Percentiles rank a stretch among this genome's conserved stretches.
These are phyloP conservation scores for Eidolon helvum DNA, from an alignment of 2,113 vertebrate genomes.

Conservation along the genomic window DNA sequence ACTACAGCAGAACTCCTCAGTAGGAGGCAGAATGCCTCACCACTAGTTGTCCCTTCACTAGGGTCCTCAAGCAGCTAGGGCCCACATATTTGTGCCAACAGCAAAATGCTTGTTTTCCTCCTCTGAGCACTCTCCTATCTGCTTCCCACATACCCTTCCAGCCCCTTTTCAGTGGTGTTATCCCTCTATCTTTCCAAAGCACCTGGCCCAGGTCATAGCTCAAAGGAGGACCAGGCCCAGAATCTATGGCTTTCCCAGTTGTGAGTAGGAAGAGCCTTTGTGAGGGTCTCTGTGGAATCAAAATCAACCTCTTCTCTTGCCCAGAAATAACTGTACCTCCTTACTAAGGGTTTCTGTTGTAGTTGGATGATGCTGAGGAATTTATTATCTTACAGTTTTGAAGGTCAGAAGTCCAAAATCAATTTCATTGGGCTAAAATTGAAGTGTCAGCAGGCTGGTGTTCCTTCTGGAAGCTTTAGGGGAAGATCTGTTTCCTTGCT, in stretches of 20 bases:
- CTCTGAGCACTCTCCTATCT: background rate
- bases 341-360: background rate
- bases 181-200: background rate
- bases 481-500: background rate
- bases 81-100: background rate
- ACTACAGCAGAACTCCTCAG: background rate
- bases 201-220: background rate
- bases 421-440: background rate
- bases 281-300: background rate
- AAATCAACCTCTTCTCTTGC: conserved; percentile 15
- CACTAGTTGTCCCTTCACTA: background rate
- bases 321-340: background rate
- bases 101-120: background rate
- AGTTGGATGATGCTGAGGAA: background rate
- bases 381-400: background rate
- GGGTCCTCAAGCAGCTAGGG: background rate
- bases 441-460: background rate
- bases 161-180: background rate
- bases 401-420: background rate
- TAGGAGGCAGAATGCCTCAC: background rate
- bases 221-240: background rate
- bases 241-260: background rate
- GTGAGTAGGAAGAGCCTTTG: background rate
- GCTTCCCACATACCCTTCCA: background rate
- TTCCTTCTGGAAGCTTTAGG: background rate